phyloP scores from a whole-genome alignment of 2,888 invertebrate species.

The Trachelus stipa region DNA sequence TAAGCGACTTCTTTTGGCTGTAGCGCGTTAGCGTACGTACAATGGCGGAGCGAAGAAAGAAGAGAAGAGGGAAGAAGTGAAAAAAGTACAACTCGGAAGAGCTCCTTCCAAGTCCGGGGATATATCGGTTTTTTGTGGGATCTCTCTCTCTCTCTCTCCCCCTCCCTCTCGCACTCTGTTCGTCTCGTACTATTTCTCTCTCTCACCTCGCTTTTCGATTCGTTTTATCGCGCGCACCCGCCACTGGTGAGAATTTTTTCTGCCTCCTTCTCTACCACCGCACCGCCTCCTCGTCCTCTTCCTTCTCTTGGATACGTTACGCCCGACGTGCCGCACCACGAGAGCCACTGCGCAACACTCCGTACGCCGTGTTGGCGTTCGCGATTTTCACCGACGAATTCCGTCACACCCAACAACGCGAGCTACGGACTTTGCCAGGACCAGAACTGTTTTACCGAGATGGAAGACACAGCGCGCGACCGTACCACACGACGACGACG shows the following conservation, averaged over 20 bases:
- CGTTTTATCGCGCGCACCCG: slow-evolving; percentile 30
- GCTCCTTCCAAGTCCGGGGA: neutral
- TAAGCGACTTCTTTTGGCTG: slow-evolving; percentile 32
- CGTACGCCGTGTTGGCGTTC: slow-evolving; percentile 28
- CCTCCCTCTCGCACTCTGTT: slow-evolving; percentile 19
- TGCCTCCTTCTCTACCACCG: slow-evolving; percentile 8
- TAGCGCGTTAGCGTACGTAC: slow-evolving; percentile 39
- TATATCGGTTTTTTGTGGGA: slow-evolving; percentile 1
- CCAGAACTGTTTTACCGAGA: neutral
- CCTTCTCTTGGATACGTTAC: slow-evolving; percentile 7
- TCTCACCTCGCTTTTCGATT: slow-evolving; percentile 38
- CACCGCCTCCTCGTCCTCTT: neutral
- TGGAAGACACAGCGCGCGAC: neutral
- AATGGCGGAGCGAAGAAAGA: slow-evolving; percentile 46
- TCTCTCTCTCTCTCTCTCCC: slow-evolving; percentile 10
- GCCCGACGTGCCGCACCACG: slow-evolving; percentile 14
- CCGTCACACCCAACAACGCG: slow-evolving; percentile 51
- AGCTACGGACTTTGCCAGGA: neutral
- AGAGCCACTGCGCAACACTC: slow-evolving; percentile 39
- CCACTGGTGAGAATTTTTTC: slow-evolving; percentile 15
- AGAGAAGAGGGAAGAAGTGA: neutral
- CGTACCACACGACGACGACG: slow-evolving; percentile 17
- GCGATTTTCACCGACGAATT: slow-evolving; percentile 36
- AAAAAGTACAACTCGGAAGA: neutral
- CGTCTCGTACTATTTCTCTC: slow-evolving; percentile 24